phyloP scores from a whole-genome alignment of 2,113 vertebrate genomes.

The Channa maculata region DNA sequence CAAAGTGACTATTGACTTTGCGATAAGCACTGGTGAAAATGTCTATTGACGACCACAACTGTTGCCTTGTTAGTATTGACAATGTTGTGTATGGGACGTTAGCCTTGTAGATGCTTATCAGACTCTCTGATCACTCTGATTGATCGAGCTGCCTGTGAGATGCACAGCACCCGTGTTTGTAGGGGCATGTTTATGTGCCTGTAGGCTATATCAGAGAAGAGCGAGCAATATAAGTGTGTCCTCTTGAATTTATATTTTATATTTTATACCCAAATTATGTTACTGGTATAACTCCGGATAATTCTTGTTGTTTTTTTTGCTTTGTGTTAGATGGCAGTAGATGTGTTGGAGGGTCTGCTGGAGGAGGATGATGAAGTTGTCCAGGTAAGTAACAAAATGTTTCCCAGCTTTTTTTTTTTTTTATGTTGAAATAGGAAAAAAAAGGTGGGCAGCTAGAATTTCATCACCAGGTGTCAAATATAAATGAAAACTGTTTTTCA shows the following conservation, averaged over 20 bases:
- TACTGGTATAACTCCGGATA: neutral
- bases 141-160: conserved; percentile 54
- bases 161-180: conserved; percentile 20
- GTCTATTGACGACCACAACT: conserved; percentile 64
- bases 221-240: neutral
- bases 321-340: conserved; percentile 77
- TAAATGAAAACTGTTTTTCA: too few species aligned
- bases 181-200: neutral
- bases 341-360: conserved; percentile 84
- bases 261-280: neutral
- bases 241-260: too few species aligned
- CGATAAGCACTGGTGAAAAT: conserved; percentile 72
- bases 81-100: conserved; percentile 34
- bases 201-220: neutral
- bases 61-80: conserved; percentile 75
- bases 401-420: neutral
- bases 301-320: neutral
- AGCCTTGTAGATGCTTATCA: conserved; percentile 59
- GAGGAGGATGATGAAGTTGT: conserved; percentile 88
- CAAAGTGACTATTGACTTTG: conserved; percentile 66
- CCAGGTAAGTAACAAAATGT: conserved; percentile 76
- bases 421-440: neutral
- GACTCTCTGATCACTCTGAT: conserved; percentile 61
- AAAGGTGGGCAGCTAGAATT: neutral
- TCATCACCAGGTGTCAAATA: too few species aligned